A percentile compares a stretch with the other conserved stretches of the same genome.
These are phyloP conservation scores for Tinea semifulvella DNA, from an alignment of 2,888 invertebrate genomes.

Conservation along the genomic window DNA sequence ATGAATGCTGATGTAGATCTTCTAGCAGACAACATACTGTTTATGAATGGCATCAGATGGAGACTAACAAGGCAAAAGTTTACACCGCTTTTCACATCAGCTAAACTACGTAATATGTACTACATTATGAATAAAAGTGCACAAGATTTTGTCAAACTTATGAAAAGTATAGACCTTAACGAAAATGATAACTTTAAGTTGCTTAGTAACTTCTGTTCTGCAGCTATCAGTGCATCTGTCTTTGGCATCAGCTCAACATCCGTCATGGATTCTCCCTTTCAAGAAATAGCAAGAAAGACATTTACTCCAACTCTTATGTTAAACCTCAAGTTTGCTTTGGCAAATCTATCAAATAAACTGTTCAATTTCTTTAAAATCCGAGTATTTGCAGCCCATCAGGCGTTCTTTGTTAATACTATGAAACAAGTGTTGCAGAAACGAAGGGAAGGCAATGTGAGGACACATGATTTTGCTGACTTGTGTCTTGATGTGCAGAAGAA, in stretches of 20 bases:
- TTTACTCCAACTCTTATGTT: slow-evolving; percentile 23
- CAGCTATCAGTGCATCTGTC: slow-evolving; percentile 37
- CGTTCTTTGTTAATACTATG: slow-evolving; percentile 38
- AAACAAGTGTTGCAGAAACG: slow-evolving; percentile 33
- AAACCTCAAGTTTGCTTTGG: slow-evolving; percentile 26
- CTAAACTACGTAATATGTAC: slow-evolving; percentile 44
- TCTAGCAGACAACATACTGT: slow-evolving; percentile 33
- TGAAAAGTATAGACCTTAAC: slow-evolving; percentile 23
- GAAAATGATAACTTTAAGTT: slow-evolving; percentile 26
- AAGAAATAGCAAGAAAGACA: slow-evolving; percentile 32
- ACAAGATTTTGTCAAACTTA: slow-evolving; percentile 33
- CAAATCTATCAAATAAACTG: slow-evolving; percentile 27
- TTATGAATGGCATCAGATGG: slow-evolving; percentile 37
- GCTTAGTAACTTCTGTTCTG: slow-evolving; percentile 29
- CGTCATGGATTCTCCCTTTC: slow-evolving; percentile 39
- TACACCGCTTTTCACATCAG: slow-evolving; percentile 38
- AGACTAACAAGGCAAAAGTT: slow-evolving; percentile 39
- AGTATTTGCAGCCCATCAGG: slow-evolving; percentile 34
- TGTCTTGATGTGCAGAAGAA: slow-evolving; percentile 38
- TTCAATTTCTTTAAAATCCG: slow-evolving; percentile 30
- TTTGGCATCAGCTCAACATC: slow-evolving; percentile 40
- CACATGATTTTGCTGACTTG: slow-evolving; percentile 40
- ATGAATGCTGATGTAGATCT: slow-evolving; percentile 26
- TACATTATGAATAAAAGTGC: slow-evolving; percentile 40
- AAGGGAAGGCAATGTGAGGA: slow-evolving; percentile 22